phyloP scores from a whole-genome alignment of 2,888 invertebrate genomes.

The Andrena marginata region DNA sequence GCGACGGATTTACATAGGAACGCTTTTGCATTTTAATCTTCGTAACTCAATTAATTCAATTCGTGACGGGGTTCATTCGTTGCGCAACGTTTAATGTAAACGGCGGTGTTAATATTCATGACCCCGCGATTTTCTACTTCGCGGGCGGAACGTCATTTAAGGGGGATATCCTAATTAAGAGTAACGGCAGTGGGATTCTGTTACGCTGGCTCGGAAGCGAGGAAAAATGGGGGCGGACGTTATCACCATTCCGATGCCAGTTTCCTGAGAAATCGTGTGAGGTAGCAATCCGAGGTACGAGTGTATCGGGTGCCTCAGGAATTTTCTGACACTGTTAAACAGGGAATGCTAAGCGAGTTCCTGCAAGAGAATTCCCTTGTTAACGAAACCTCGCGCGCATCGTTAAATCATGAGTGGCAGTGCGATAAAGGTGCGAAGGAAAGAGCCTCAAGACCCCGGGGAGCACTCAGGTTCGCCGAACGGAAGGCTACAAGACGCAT shows the following conservation, averaged over 20 bases:
- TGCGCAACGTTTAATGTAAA: constrained; percentile 40
- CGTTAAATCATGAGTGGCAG: neutral
- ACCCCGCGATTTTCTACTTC: constrained; percentile 26
- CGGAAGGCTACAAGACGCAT: constrained; percentile 25
- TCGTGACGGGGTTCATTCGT: constrained; percentile 49
- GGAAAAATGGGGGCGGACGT: neutral
- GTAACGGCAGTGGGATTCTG: constrained; percentile 39
- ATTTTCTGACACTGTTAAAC: too few species aligned
- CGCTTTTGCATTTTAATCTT: constrained; percentile 52
- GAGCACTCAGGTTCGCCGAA: constrained; percentile 19
- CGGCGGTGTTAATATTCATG: constrained; percentile 48
- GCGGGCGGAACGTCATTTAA: constrained; percentile 18
- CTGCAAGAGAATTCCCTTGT: neutral
- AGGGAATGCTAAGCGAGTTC: too few species aligned
- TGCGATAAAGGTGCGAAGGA: neutral
- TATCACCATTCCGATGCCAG: neutral
- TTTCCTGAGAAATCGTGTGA: neutral
- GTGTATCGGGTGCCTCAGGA: too few species aligned
- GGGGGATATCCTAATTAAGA: constrained; percentile 38
- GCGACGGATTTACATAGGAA: constrained; percentile 19
- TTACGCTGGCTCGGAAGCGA: neutral
- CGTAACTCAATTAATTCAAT: constrained; percentile 51
- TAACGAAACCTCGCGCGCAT: neutral
- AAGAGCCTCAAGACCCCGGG: neutral
- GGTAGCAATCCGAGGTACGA: too few species aligned